A percentile compares a stretch with the other conserved stretches of the same genome.
Conservation (phyloP, 1,140 invertebrate species). For the Drosophila pseudoobscura region DNA sequence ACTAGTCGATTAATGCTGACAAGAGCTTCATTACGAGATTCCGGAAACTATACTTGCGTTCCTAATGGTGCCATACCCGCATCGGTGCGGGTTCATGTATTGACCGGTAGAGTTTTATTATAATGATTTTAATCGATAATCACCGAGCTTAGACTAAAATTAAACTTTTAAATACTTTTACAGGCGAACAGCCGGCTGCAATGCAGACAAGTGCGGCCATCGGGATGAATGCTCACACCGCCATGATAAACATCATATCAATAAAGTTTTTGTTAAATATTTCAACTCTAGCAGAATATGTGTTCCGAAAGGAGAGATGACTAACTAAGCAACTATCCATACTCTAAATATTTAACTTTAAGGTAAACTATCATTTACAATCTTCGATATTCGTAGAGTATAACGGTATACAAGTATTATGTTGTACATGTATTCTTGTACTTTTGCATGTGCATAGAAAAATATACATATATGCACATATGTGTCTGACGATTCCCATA, state of each 20-base stretch:
- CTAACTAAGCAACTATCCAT: slow-evolving; percentile 48
- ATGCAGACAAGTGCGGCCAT: slow-evolving; percentile 92
- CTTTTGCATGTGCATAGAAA: too few species aligned
- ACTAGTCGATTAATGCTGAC: slow-evolving; percentile 95
- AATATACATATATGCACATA: too few species aligned
- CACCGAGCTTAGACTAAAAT: not conserved
- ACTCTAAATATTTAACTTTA: slow-evolving; percentile 31
- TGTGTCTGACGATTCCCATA: too few species aligned
- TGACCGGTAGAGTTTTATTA: slow-evolving; percentile 88
- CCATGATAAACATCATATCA: slow-evolving; percentile 78
- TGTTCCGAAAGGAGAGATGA: slow-evolving; percentile 67
- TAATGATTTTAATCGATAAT: too few species aligned
- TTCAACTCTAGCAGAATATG: slow-evolving; percentile 36
- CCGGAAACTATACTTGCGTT: slow-evolving; percentile 94
- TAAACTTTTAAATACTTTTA: not conserved
- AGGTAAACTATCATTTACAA: slow-evolving; percentile 35
- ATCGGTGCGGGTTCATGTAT: slow-evolving; percentile 93
- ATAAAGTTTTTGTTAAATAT: slow-evolving; percentile 61
- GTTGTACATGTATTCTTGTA: too few species aligned
- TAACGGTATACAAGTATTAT: too few species aligned
- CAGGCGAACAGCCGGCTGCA: slow-evolving; percentile 90
- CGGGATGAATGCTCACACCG: slow-evolving; percentile 86
- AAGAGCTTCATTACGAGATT: slow-evolving; percentile 92
- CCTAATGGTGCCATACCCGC: slow-evolving; percentile 94
- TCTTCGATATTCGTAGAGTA: too few species aligned